Evolutionary conservation across 2,888 invertebrate genomes (phyloP).

Genomic region (Leuctra nigra): DNA sequence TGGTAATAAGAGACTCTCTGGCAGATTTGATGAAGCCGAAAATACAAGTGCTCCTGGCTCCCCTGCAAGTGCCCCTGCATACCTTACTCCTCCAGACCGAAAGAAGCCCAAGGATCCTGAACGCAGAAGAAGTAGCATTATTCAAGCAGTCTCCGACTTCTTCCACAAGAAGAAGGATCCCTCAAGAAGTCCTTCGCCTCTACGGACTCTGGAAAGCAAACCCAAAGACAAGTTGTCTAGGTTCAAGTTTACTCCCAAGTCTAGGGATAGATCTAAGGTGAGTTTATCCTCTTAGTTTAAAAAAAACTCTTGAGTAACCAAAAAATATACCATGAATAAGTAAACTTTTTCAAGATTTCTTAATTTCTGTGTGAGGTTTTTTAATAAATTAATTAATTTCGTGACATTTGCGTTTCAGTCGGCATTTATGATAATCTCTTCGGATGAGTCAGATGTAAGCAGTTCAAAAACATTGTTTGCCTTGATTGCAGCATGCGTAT

Average conservation of each 20-base stretch:
- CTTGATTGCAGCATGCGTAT: neutral
- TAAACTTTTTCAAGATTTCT: too few relatives aligned
- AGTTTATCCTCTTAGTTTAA: too few relatives aligned
- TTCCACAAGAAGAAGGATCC: conserved; percentile 66
- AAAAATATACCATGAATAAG: too few relatives aligned
- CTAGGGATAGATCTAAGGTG: conserved; percentile 59
- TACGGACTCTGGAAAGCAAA: conserved; percentile 33
- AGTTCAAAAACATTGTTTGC: conserved; percentile 28
- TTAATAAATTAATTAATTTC: too few relatives aligned
- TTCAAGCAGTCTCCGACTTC: conserved; percentile 77
- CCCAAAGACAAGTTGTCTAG: conserved; percentile 49
- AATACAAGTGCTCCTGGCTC: neutral
- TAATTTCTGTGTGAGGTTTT: too few relatives aligned
- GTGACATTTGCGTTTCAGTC: conserved; percentile 32
- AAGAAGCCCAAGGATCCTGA: conserved; percentile 58
- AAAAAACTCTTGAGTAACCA: too few relatives aligned
- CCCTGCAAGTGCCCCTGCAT: conserved; percentile 13
- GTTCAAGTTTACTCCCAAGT: conserved; percentile 53
- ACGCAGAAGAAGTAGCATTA: conserved; percentile 66
- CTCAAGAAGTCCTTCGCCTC: conserved; percentile 36
- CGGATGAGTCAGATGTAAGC: conserved; percentile 43
- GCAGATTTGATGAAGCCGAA: neutral
- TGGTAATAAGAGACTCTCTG: too few relatives aligned
- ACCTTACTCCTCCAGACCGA: conserved; percentile 13
- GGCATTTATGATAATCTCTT: conserved; percentile 39